Base-by-base conservation (phyloP, 2,888 invertebrate species). In the Diplazon laetatorius region DNA sequence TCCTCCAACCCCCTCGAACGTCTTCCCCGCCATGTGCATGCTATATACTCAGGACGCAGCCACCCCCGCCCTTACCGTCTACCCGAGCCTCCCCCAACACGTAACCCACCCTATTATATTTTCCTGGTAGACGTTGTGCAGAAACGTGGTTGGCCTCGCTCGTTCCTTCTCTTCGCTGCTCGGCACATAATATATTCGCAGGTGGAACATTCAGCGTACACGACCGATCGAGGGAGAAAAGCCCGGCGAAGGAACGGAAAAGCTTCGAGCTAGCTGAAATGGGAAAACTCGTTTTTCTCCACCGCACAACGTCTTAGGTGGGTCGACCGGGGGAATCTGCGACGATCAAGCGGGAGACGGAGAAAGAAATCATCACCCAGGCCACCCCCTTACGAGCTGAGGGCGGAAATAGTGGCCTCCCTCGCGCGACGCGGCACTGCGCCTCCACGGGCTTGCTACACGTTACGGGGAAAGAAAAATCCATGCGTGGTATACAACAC, bases 1-100 rank as follows among this genome's bases (percentile, higher is more conserved):
- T 82, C 82, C 80, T 81, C 82, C 82, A 82, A 83, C 84, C 84
- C 82, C 85, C 83, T 75, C 71, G 71, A 62, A 44, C 70, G 70
- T 78, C 75, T 75, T 59, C 59, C 52, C 48, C 10, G 46, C 50
- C 63, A 46, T 63, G 77, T 59, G 52, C 48, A 55, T 69, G 48
- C 66, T 25, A 25, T 46, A 68, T 68, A 73, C 76, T 48, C 60
- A 50, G 63, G 39, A 18, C 50, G 39, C 55, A 8, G 55, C 70
- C 73, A 72, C 63, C 72, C 69, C 69, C 69, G 52, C 37, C 62
- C 22, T 65, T 63, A 66, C 59, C 46, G 63, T 62, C 60, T 65
- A 75, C 71, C 82, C 77, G 81, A 76, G 75, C 81, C 82, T 80
- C 65, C 59, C 57, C 25, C 75, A 16, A 44, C 60, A 55, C 71